These are phyloP conservation scores for Strix aluco DNA, from an alignment of 2,113 vertebrate species.

Conservation along the genomic window DNA sequence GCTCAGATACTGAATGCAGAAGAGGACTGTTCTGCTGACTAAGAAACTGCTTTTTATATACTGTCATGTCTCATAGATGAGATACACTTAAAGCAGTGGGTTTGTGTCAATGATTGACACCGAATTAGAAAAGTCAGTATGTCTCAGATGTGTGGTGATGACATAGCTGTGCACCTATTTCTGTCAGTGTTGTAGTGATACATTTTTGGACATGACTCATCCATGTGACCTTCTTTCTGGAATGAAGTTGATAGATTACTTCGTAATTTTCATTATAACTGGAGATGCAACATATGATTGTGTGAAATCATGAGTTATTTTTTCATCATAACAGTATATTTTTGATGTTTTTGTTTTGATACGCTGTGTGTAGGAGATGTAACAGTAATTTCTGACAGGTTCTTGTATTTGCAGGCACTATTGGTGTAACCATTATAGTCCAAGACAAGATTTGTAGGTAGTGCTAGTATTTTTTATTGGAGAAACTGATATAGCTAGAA, in stretches of 20 bases:
- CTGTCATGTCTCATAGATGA: neutral
- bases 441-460: neutral
- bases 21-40: neutral
- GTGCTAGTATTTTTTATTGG: neutral
- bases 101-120: neutral
- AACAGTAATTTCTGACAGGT: neutral
- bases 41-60: neutral
- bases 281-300: neutral
- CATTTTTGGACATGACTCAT: neutral
- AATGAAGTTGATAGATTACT: neutral
- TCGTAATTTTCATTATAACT: neutral
- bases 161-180: neutral
- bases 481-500: neutral
- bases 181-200: neutral
- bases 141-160: neutral
- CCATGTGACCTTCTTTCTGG: neutral
- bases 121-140: neutral
- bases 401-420: neutral
- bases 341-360: neutral
- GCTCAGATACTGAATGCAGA: neutral
- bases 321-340: neutral
- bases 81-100: neutral
- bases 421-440: neutral
- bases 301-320: neutral
- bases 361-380: neutral